Percentiles rank a stretch among this genome's conserved stretches.
Conservation (phyloP, 2,888 invertebrate genomes). For the Chorisops tibialis region DNA sequence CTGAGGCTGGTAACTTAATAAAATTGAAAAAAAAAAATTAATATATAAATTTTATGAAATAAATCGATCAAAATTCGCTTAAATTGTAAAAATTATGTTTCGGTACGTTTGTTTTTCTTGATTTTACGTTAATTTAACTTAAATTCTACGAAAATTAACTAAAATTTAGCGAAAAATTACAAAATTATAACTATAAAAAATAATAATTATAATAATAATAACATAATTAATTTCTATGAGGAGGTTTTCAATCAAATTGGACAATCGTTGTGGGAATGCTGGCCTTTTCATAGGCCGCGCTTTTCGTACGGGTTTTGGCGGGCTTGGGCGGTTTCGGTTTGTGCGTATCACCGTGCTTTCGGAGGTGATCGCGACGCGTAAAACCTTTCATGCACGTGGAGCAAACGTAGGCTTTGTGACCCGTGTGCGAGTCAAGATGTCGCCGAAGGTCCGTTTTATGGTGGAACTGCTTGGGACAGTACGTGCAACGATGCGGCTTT, state of each 20-base stretch:
- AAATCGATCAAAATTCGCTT: too few relatives aligned
- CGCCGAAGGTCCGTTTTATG: constrained; percentile 86
- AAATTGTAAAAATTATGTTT: too few relatives aligned
- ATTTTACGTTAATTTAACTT: too few relatives aligned
- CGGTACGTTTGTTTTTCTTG: too few relatives aligned
- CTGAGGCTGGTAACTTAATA: constrained; percentile 20
- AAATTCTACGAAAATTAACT: too few relatives aligned
- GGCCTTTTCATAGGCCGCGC: background rate
- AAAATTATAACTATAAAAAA: too few relatives aligned
- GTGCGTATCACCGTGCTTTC: constrained; percentile 81
- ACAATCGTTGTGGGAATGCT: background rate
- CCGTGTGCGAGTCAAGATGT: constrained; percentile 84
- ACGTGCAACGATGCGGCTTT: constrained; percentile 81
- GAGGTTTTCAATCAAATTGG: too few relatives aligned
- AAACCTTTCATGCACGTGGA: constrained; percentile 82
- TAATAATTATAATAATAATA: too few relatives aligned
- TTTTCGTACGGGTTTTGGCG: constrained; percentile 6
- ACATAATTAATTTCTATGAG: background rate
- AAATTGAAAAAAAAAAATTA: background rate
- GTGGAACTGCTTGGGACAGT: constrained; percentile 84
- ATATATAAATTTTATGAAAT: too few relatives aligned
- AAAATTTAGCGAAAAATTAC: too few relatives aligned
- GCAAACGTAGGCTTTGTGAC: constrained; percentile 78
- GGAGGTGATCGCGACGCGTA: constrained; percentile 87
- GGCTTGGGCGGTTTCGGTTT: constrained; percentile 46